Percentiles rank a stretch among this genome's conserved stretches.
Conservation (phyloP, 2,888 invertebrate species). For the Rotaria magnacalcarata region DNA sequence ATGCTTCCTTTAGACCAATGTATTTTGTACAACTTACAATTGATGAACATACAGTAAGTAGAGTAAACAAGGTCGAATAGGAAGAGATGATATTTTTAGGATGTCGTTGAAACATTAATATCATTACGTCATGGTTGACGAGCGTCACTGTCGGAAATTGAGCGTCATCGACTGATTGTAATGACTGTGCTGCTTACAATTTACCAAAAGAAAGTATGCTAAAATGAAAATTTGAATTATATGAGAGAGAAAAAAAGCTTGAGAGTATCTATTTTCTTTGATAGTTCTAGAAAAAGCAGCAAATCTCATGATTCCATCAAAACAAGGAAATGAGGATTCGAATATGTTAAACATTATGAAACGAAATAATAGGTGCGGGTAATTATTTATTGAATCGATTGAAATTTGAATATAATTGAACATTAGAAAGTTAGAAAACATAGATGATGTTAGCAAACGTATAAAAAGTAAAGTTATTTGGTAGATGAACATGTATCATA, state of each 20-base stretch:
- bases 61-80: no score
- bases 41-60: constrained; percentile 1
- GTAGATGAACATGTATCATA: no score
- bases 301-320: neutral
- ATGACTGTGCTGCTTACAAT: constrained; percentile 8
- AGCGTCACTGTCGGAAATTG: neutral
- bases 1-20: neutral
- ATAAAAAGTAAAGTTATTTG: no score
- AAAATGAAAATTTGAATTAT: neutral
- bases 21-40: constrained; percentile 15
- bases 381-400: neutral
- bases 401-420: no score
- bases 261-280: neutral
- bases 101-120: constrained; percentile 12
- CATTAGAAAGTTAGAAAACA: no score
- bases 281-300: neutral
- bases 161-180: neutral
- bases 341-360: neutral
- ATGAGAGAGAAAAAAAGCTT: neutral
- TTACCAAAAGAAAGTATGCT: constrained; percentile 14
- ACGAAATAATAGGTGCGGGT: neutral
- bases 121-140: neutral
- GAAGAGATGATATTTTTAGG: neutral
- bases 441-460: no score
- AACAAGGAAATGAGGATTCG: neutral